Conservation (phyloP, 2,113 vertebrate genomes). For the Puntigrus tetrazona region DNA sequence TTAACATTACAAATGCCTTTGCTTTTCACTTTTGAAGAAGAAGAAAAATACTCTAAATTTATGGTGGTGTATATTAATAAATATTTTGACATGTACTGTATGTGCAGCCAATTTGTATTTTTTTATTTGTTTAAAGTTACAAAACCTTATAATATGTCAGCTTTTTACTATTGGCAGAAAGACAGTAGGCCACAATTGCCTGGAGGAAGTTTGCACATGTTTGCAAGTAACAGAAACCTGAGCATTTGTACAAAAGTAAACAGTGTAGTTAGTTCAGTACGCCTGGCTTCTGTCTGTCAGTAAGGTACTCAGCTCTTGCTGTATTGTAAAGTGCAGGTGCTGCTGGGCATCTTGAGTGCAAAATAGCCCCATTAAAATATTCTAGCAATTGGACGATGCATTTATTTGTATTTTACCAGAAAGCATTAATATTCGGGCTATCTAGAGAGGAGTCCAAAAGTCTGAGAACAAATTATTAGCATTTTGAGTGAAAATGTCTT, state of each 20-base stretch:
- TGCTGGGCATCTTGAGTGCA: background rate
- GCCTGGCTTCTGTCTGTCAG: constrained; percentile 19
- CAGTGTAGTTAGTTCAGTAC: background rate
- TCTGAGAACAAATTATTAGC: background rate
- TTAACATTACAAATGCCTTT: too few species aligned
- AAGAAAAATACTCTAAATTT: too few species aligned
- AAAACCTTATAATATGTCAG: background rate
- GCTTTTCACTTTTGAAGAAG: too few species aligned
- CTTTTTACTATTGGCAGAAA: background rate
- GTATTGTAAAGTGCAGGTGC: background rate
- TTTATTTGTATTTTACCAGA: background rate
- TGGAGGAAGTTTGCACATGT: background rate
- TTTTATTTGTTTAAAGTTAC: background rate
- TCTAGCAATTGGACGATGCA: background rate
- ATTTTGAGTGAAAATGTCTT: background rate
- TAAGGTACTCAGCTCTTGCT: background rate
- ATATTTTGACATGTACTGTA: background rate
- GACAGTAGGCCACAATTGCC: background rate
- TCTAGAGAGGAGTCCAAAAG: background rate
- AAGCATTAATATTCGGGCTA: background rate
- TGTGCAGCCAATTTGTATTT: background rate
- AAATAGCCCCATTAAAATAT: background rate
- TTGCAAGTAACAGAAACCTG: constrained; percentile 14
- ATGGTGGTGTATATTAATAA: background rate
- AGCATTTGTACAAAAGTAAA: constrained; percentile 20